Evolutionary conservation across 1,140 invertebrate species (phyloP), one percentile per base, ranked within the genome.

Genomic region (Ephestia elutella): DNA sequence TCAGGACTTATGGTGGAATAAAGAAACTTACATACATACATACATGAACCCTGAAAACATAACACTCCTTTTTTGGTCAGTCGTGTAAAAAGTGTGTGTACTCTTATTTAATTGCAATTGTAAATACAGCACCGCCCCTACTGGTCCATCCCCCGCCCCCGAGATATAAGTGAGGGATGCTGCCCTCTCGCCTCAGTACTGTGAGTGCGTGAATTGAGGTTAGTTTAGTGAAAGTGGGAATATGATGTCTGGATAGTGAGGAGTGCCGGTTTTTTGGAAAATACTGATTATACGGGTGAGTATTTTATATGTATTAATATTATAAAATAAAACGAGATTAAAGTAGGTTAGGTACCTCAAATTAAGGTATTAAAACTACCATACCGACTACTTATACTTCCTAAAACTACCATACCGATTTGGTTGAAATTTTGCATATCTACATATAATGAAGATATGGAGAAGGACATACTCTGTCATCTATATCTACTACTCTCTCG

Each of bases 121-220:
- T 10, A 32, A 32, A 32, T 11, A 32, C 4, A 44, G 38, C 15
- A 44, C 5, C 38, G 38, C 38, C 38, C 38, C 38, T 73, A 69
- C 61, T 68, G 60, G 68, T 65, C 71, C 79, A 74, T 62, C 76
- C 82, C 71, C 71, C 69, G 62, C 59, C 60, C 60, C 56, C 60
- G 38, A 17, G 38, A 76, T 84, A 84, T 73, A 84, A 79, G 59
- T 62, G 71, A 82, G 81, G 78, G 81, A 82, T 79, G 78, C 78
- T 84, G 74, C 17, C 21, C 56, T 73, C 65, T 63, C 62, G 2
- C 44, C 72, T 60, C 74, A 82, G 75, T 84, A n/a, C 35, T 32
- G 30, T 7, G 30, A 32, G 44, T 2, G 9, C 10, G 21, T 48
- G 53, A 15, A 15, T 10, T 54, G 38, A 25, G 35, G 1, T 13